Conservation (phyloP, 2,797 vertebrate species). For the Alca torda region DNA sequence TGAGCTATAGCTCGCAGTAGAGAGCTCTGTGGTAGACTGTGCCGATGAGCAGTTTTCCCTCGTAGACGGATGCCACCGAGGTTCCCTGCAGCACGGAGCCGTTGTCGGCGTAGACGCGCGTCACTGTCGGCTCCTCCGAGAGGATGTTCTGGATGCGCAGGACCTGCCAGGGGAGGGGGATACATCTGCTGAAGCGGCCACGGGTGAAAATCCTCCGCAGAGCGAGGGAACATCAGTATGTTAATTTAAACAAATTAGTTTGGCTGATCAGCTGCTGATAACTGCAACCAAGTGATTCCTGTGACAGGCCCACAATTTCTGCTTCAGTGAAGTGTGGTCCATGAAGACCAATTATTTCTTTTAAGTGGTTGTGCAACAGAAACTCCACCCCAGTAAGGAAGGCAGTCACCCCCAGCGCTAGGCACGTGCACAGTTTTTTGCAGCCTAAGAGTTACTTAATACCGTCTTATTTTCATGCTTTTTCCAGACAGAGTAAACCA, state of each 20-base stretch:
- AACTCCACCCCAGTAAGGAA: not conserved
- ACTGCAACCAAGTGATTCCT: not conserved
- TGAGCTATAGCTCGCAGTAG: conserved; percentile 79
- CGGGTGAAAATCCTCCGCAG: not conserved
- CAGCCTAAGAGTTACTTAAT: not conserved
- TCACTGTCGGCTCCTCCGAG: conserved; percentile 80
- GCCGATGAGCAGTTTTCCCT: conserved; percentile 86
- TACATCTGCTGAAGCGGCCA: not conserved
- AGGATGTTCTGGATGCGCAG: conserved; percentile 85
- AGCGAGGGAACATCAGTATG: not conserved
- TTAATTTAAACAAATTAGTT: not conserved
- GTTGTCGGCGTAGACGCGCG: conserved; percentile 81
- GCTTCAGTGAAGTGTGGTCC: not conserved
- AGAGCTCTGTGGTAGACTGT: conserved; percentile 89
- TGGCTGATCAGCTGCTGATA: not conserved
- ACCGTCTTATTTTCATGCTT: not conserved
- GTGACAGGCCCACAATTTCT: not conserved
- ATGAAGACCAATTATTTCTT: not conserved
- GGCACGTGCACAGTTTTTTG: not conserved
- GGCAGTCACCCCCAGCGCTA: not conserved
- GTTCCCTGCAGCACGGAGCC: conserved; percentile 86
- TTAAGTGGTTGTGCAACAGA: not conserved
- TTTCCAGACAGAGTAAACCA: not conserved
- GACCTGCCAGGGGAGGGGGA: conserved; percentile 71
- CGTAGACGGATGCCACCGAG: conserved; percentile 81